These are phyloP conservation scores for Drosophila acutilabella DNA, from an alignment of 2,888 invertebrate genomes.

Conservation along the genomic window DNA sequence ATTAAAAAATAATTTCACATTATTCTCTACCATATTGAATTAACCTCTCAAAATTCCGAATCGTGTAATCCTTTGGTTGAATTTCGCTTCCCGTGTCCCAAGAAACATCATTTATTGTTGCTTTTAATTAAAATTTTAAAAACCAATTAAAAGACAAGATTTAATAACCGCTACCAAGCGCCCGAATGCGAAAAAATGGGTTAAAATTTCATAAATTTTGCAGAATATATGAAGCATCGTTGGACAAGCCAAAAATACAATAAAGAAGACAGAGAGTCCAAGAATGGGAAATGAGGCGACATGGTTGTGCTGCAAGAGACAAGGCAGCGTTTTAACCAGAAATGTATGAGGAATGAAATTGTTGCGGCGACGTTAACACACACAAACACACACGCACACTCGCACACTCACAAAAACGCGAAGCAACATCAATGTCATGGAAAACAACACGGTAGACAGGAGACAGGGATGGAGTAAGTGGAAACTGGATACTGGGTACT, in stretches of 20 bases:
- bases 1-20: too few species aligned
- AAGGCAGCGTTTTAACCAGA: constrained; percentile 42
- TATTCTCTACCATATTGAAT: too few species aligned
- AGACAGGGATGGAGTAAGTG: background rate
- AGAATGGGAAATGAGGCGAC: constrained; percentile 32
- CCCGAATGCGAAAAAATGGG: constrained; percentile 48
- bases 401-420: constrained; percentile 15
- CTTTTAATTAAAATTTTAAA: constrained; percentile 65
- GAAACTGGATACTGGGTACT: constrained; percentile 9
- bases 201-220: constrained; percentile 68
- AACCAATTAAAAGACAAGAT: constrained; percentile 63
- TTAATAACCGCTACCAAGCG: constrained; percentile 47
- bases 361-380: constrained; percentile 59
- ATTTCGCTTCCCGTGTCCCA: constrained; percentile 5
- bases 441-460: constrained; percentile 36
- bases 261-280: constrained; percentile 6
- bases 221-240: constrained; percentile 61
- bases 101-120: constrained; percentile 40
- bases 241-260: constrained; percentile 37
- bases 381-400: too few species aligned
- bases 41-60: too few species aligned
- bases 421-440: constrained; percentile 69
- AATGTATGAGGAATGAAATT: constrained; percentile 69
- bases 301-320: constrained; percentile 21
- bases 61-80: constrained; percentile 1